Percentiles rank a stretch among this genome's conserved stretches.
phyloP scores from a whole-genome alignment of 2,888 invertebrate species.

The Junonia oenone region DNA sequence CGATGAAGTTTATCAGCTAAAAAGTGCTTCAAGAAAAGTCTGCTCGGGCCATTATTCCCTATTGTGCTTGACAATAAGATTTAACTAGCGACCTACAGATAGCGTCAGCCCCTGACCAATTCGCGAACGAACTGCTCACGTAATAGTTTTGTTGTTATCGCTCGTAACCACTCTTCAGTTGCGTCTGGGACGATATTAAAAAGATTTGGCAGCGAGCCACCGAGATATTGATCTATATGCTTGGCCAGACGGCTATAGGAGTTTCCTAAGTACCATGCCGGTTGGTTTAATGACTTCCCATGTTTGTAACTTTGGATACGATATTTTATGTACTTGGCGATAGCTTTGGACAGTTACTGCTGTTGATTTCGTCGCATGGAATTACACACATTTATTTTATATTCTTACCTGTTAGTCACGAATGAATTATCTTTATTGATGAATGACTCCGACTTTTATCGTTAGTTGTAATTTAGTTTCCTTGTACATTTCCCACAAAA shows the following conservation, averaged over 20 bases:
- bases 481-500: constrained; percentile 33
- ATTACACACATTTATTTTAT: constrained; percentile 39
- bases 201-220: constrained; percentile 77
- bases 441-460: constrained; percentile 39
- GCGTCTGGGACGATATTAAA: constrained; percentile 74
- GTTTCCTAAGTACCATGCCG: constrained; percentile 66
- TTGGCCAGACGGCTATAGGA: constrained; percentile 71
- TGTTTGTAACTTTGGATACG: constrained; percentile 65
- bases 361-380: constrained; percentile 44
- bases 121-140: constrained; percentile 60
- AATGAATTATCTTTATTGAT: constrained; percentile 39
- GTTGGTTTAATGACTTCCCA: constrained; percentile 75
- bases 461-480: constrained; percentile 34
- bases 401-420: constrained; percentile 34
- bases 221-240: constrained; percentile 77
- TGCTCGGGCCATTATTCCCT: constrained; percentile 59
- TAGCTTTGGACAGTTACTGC: constrained; percentile 51
- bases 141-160: constrained; percentile 77
- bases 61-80: constrained; percentile 71
- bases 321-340: constrained; percentile 60
- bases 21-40: constrained; percentile 60
- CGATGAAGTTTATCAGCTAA: constrained; percentile 59
- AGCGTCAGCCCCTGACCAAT: constrained; percentile 46
- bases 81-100: constrained; percentile 56
- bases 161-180: constrained; percentile 68